Percentiles rank a stretch among this genome's conserved stretches.
phyloP scores from a whole-genome alignment of 2,888 invertebrate genomes.

The Tachina fera region DNA sequence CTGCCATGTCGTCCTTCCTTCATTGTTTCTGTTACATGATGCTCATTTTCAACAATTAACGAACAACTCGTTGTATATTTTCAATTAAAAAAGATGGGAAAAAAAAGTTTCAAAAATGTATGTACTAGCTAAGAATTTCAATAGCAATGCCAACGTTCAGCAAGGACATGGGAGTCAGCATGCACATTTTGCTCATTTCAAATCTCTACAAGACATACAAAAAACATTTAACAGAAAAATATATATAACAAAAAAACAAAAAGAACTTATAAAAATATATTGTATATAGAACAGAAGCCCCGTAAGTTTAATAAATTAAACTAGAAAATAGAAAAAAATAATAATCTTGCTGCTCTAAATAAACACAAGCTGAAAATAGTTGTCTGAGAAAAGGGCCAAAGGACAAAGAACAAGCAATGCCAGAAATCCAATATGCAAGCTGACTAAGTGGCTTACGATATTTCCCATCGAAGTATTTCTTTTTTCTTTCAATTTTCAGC shows the following conservation, averaged over 20 bases:
- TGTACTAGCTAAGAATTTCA: slow-evolving; percentile 57
- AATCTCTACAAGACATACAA: slow-evolving; percentile 28
- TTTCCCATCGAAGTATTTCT: not conserved
- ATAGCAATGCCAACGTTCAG: slow-evolving; percentile 61
- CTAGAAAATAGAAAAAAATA: not conserved
- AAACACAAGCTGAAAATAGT: not conserved
- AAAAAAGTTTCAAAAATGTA: not conserved
- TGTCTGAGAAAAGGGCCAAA: not conserved
- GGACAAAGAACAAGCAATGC: not conserved
- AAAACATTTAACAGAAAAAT: not conserved
- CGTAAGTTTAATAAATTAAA: slow-evolving; percentile 6
- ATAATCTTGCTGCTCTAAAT: not conserved
- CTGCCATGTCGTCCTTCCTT: slow-evolving; percentile 9
- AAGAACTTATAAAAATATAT: slow-evolving; percentile 9
- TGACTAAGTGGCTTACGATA: slow-evolving; percentile 26
- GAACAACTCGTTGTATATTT: slow-evolving; percentile 48
- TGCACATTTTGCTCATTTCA: slow-evolving; percentile 41
- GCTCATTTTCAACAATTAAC: slow-evolving; percentile 61
- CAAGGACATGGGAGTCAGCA: slow-evolving; percentile 50
- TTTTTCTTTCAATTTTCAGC: not conserved
- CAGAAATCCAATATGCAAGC: slow-evolving; percentile 20
- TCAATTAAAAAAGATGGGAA: slow-evolving; percentile 53
- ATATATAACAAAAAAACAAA: not conserved
- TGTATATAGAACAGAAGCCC: slow-evolving; percentile 18
- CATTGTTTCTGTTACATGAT: slow-evolving; percentile 35